phyloP scores from a whole-genome alignment of 2,888 invertebrate genomes.

The Carterocephalus palaemon region DNA sequence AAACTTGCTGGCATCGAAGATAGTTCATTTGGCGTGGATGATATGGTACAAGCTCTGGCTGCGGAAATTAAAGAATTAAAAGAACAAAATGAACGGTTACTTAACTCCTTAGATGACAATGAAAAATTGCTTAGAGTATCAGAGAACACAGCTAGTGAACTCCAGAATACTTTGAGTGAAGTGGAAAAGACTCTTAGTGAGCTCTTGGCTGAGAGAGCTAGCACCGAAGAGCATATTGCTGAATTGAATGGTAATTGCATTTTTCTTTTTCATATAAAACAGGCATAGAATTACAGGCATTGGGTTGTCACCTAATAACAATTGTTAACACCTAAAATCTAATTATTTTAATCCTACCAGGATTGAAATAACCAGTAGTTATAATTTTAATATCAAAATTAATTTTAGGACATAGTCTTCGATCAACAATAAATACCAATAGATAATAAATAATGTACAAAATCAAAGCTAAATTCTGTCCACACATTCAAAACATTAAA shows the following conservation, averaged over 20 bases:
- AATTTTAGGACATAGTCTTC: too few relatives aligned
- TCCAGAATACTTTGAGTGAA: conserved; percentile 85
- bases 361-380: too few relatives aligned
- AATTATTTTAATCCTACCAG: too few relatives aligned
- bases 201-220: conserved; percentile 65
- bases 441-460: too few relatives aligned
- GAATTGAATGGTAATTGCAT: conserved; percentile 62
- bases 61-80: conserved; percentile 80
- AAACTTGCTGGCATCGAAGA: conserved; percentile 83
- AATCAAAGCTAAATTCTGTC: too few relatives aligned
- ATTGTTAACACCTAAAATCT: too few relatives aligned
- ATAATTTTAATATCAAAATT: too few relatives aligned
- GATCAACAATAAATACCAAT: too few relatives aligned
- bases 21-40: conserved; percentile 84
- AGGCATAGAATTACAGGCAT: too few relatives aligned
- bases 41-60: conserved; percentile 83
- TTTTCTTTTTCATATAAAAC: too few relatives aligned
- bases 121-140: conserved; percentile 80
- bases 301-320: too few relatives aligned
- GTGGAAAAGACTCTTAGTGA: conserved; percentile 87
- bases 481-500: too few relatives aligned
- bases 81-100: conserved; percentile 81
- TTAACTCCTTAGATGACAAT: conserved; percentile 81
- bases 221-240: conserved; percentile 71
- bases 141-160: conserved; percentile 88